Base-by-base conservation (phyloP, 2,797 vertebrate species). In the Heliangelus exortis region DNA sequence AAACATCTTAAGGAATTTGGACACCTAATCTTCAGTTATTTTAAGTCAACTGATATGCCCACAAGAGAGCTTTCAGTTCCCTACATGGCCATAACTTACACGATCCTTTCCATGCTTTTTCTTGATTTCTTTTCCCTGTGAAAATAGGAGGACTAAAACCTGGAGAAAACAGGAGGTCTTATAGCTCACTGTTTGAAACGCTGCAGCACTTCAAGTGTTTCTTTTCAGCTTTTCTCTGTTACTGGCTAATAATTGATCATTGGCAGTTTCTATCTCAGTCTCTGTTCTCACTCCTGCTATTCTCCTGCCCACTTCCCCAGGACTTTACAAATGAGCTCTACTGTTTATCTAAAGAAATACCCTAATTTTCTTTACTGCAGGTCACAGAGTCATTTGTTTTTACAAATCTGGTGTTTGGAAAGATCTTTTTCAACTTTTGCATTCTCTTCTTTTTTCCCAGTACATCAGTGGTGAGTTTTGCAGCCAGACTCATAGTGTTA, bases 11-110 rank as follows among this genome's bases (percentile, higher is more conserved):
- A 95, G 83, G 71, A 93, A 95, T 89, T 82, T 89, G 63, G 61
- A 95, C 77, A 93, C 53, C 57, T 76, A 67, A 95, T 95, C 90
- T 93, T 69, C 33, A 73, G 80, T 95, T 88, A 86, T 90, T 95
- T 78, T 93, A 73, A 87, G 63, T 84, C 50, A 96, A 77, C 36
- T 73, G 77, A 87, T 95, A 92, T 3, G 50, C 73, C 71, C 90
- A 65, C 0, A 0, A 76, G 83, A 74, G 84, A 92, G 48, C 23
- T 82, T 92, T 78, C 28, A 2, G 2, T 69, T 95, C 39, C 23
- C 15, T 84, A 31, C 36, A 51, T 31, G 48, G 15, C 53, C 58
- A 16, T 76, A 90, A 89, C 65, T 85, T 74, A 63, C 31, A 34
- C 10, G 67, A 92, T 76, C 63, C 33, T 80, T 93, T 78, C 87